Conservation (phyloP, 2,113 vertebrate species). For the Archocentrus centrarchus region DNA sequence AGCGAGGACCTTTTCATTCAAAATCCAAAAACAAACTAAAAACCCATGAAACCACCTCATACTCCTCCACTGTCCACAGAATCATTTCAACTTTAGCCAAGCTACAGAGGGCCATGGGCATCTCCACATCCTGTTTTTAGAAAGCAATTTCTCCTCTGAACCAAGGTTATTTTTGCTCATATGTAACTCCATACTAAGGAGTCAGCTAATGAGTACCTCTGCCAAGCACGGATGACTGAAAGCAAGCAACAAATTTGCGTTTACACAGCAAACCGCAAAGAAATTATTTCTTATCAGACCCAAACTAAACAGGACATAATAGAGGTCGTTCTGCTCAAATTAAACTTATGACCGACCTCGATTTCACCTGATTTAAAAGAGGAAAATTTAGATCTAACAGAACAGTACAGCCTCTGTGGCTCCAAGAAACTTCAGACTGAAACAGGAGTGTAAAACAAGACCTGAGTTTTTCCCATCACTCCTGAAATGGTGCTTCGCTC, state of each 20-base stretch:
- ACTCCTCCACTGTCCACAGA: slow-evolving; percentile 12
- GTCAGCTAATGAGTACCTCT: slow-evolving; percentile 19
- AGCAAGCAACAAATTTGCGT: slow-evolving; percentile 27
- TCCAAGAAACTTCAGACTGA: slow-evolving; percentile 41
- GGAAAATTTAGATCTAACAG: slow-evolving; percentile 49
- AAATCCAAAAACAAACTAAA: slow-evolving; percentile 5
- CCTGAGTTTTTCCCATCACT: slow-evolving; percentile 37
- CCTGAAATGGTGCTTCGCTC: slow-evolving; percentile 28
- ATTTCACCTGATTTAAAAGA: slow-evolving; percentile 15
- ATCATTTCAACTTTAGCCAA: not conserved
- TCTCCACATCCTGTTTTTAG: slow-evolving; percentile 32
- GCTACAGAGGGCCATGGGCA: not conserved
- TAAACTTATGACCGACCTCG: slow-evolving; percentile 5
- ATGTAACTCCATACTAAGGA: slow-evolving; percentile 48
- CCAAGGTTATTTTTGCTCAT: slow-evolving; percentile 50
- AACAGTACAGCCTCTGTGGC: slow-evolving; percentile 26
- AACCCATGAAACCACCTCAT: not conserved
- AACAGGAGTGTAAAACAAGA: slow-evolving; percentile 49
- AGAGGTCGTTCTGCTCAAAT: not conserved
- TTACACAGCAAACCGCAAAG: slow-evolving; percentile 31
- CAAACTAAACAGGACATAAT: not conserved
- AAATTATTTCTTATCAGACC: not conserved
- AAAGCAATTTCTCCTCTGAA: slow-evolving; percentile 37
- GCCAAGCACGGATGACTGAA: slow-evolving; percentile 20
- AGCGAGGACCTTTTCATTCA: not conserved